These are phyloP conservation scores for Ptilorrhoa leucosticta DNA, from an alignment of 2,113 vertebrate genomes.

Conservation along the genomic window DNA sequence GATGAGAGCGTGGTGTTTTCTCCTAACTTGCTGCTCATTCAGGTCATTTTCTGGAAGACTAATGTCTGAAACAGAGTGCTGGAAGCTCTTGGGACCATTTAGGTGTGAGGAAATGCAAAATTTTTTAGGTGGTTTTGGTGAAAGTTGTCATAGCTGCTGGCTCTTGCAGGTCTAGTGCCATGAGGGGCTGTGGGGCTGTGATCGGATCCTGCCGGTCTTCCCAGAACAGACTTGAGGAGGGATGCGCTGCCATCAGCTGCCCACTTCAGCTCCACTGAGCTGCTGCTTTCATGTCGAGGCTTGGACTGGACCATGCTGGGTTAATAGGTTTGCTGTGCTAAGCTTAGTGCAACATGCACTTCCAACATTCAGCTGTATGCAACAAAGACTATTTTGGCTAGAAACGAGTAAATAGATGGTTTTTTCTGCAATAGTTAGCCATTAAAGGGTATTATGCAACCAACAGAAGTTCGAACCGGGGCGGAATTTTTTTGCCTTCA, in stretches of 20 bases:
- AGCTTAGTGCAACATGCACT: neutral
- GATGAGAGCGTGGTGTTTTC: neutral
- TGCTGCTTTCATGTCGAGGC: neutral
- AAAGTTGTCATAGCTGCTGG: neutral
- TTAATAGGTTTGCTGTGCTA: neutral
- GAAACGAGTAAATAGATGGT: neutral
- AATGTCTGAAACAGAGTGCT: neutral
- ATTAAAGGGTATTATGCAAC: neutral
- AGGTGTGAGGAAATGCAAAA: neutral
- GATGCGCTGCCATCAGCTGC: neutral
- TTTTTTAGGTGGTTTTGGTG: neutral
- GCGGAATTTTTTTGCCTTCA: neutral
- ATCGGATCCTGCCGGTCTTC: rapidly evolving
- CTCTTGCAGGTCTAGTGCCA: neutral
- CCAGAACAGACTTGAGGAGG: neutral
- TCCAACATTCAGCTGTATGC: neutral
- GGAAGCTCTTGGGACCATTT: neutral
- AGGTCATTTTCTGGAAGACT: neutral
- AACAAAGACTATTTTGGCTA: neutral
- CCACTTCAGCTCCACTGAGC: neutral
- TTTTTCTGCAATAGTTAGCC: neutral
- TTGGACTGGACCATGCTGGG: neutral
- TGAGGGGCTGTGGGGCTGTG: too few relatives aligned
- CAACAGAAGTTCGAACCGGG: neutral
- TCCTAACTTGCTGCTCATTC: neutral